Conservation (phyloP, 1,140 invertebrate genomes). For the Rhopalosiphum maidis region DNA sequence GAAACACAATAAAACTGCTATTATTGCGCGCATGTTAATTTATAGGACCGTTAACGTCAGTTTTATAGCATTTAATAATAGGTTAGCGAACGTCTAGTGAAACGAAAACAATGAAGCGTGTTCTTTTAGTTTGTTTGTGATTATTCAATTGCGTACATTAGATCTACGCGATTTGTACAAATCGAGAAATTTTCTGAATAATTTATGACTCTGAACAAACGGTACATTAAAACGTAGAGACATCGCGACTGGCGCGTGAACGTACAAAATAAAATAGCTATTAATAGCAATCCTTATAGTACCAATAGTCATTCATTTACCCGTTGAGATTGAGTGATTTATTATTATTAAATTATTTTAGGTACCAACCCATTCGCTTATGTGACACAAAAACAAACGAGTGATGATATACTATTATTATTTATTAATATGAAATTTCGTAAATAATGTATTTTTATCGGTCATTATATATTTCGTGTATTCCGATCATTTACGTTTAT, state of each 20-base stretch:
- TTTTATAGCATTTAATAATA: background rate
- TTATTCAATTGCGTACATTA: background rate
- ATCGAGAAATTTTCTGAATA: background rate
- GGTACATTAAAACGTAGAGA: background rate
- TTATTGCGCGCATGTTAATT: background rate
- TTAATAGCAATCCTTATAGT: background rate
- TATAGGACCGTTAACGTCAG: conserved; percentile 4
- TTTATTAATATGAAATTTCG: background rate
- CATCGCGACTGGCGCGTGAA: background rate
- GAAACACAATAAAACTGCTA: background rate
- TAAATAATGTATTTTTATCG: background rate
- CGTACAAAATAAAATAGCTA: background rate
- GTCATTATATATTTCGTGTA: background rate
- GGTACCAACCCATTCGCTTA: background rate
- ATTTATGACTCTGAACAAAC: background rate
- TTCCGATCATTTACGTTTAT: background rate
- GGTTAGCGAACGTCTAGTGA: background rate
- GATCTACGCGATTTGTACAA: background rate
- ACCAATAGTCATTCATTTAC: background rate
- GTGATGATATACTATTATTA: background rate
- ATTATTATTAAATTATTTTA: background rate
- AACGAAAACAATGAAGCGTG: background rate
- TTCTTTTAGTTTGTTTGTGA: background rate
- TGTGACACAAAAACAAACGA: background rate
- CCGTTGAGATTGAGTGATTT: background rate